Percentiles rank a stretch among this genome's conserved stretches.
These are phyloP conservation scores for Hermaeophaga mercurialis DNA, from an alignment of 2,888 invertebrate species.

Conservation along the genomic window DNA sequence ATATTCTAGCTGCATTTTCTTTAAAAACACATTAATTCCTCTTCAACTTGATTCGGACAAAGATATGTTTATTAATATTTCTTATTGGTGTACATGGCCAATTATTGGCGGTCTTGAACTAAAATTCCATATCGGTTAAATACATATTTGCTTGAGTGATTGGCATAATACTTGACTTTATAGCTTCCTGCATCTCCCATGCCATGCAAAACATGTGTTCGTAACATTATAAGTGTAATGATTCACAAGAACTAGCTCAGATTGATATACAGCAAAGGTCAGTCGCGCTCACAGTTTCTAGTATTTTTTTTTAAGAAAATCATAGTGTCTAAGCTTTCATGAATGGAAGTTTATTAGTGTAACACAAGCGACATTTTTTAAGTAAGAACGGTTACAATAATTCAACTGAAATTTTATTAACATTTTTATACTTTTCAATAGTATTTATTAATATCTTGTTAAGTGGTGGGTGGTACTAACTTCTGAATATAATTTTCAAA, in stretches of 20 bases:
- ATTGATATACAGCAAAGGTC: constrained; percentile 16
- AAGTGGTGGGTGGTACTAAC: no score
- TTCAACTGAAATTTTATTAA: no score
- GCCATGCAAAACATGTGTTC: constrained; percentile 31
- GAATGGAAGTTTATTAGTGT: not conserved
- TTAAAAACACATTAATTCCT: no score
- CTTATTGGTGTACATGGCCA: not conserved
- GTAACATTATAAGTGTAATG: constrained; percentile 24
- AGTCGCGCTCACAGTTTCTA: not conserved
- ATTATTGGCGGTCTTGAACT: constrained; percentile 5
- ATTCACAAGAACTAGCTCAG: constrained; percentile 23
- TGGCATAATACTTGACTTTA: constrained; percentile 12
- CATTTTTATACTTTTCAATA: no score
- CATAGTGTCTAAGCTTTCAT: not conserved
- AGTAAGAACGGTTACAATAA: no score
- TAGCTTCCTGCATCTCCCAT: constrained; percentile 21
- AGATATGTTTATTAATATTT: no score
- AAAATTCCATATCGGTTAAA: constrained; percentile 14
- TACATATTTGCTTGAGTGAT: constrained; percentile 18
- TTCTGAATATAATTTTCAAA: no score
- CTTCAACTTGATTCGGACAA: no score
- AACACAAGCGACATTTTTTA: no score
- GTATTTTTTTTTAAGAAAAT: not conserved
- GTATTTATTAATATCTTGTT: no score
- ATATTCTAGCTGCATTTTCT: no score